Percentiles rank a stretch among this genome's conserved stretches.
phyloP scores from a whole-genome alignment of 1,140 invertebrate genomes.

The Conopomorpha cramerella region DNA sequence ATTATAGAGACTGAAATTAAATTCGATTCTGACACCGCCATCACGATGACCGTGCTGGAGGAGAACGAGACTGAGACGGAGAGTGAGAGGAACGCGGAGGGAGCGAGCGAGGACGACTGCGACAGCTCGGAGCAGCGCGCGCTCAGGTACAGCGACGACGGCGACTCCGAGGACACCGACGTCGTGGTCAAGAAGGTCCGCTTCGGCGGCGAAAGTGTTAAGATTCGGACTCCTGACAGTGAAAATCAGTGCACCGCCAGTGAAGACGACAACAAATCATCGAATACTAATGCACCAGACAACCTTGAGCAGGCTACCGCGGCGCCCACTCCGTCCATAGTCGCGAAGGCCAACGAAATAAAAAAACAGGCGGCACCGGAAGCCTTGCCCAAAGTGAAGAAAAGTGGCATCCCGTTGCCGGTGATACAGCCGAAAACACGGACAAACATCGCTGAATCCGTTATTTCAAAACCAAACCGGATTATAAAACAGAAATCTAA shows the following conservation, averaged over 20 bases:
- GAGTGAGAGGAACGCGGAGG: conserved; percentile 33
- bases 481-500: conserved; percentile 50
- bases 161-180: conserved; percentile 60
- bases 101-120: conserved; percentile 56
- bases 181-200: conserved; percentile 69
- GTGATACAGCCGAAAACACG: conserved; percentile 18
- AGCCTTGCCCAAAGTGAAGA: conserved; percentile 16
- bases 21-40: conserved; percentile 74
- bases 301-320: conserved; percentile 15
- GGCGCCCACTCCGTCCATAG: conserved; percentile 19
- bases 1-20: conserved; percentile 82
- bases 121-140: conserved; percentile 50
- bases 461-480: conserved; percentile 4
- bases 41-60: conserved; percentile 81
- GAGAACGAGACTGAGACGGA: conserved; percentile 60
- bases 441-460: background rate
- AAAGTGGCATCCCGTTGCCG: conserved; percentile 44
- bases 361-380: conserved; percentile 30
- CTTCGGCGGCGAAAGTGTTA: conserved; percentile 82
- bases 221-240: conserved; percentile 81
- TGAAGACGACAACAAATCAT: conserved; percentile 45
- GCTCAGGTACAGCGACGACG: conserved; percentile 62
- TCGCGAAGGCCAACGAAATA: conserved; percentile 38
- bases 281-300: conserved; percentile 13
- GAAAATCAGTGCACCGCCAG: conserved; percentile 64